A percentile compares a stretch with the other conserved stretches of the same genome.
These are phyloP conservation scores for Moxostoma hubbsi DNA, from an alignment of 2,797 vertebrate genomes.

Conservation along the genomic window DNA sequence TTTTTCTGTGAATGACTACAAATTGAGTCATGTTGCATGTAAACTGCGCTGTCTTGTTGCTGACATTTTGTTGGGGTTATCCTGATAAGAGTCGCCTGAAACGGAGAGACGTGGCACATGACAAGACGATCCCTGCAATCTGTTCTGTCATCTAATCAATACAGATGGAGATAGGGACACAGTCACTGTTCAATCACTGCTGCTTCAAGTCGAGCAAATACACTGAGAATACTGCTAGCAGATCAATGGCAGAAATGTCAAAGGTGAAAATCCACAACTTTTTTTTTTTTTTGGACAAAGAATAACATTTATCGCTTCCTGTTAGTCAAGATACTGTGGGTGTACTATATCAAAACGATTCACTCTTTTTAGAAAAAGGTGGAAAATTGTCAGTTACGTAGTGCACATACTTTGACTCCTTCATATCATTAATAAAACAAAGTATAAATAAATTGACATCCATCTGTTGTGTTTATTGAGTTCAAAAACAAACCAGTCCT, in stretches of 20 bases:
- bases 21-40: constrained; percentile 47
- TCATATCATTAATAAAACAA: neutral
- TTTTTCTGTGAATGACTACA: too few relatives aligned
- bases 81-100: constrained; percentile 56
- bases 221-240: constrained; percentile 37
- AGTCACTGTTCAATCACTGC: constrained; percentile 60
- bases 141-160: constrained; percentile 64
- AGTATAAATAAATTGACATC: too few relatives aligned
- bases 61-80: constrained; percentile 53
- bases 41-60: constrained; percentile 30
- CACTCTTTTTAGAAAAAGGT: neutral
- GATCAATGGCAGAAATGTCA: constrained; percentile 59
- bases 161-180: constrained; percentile 49
- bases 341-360: constrained; percentile 7
- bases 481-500: too few relatives aligned
- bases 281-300: constrained; percentile 54
- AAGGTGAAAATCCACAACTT: constrained; percentile 53
- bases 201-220: constrained; percentile 46
- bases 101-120: constrained; percentile 57
- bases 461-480: too few relatives aligned
- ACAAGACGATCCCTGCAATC: constrained; percentile 58
- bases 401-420: neutral
- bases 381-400: neutral
- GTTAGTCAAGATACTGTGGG: neutral
- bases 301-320: constrained; percentile 50